Base-by-base conservation (phyloP, 2,888 invertebrate species). In the Gymnoscelis rufifasciata region DNA sequence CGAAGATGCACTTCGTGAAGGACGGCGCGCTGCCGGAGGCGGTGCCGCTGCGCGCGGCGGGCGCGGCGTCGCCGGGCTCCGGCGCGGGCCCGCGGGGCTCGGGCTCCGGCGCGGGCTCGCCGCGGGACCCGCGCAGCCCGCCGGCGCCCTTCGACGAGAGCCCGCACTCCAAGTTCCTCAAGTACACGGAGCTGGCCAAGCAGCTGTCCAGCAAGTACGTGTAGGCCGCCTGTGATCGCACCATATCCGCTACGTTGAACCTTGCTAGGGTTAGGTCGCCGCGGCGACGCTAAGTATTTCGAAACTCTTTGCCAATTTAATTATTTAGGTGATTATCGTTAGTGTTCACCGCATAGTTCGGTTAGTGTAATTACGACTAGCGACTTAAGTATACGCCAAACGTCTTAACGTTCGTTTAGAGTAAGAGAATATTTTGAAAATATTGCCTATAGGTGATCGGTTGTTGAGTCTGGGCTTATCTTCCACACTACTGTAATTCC, bases 101-200 rank as follows among this genome's bases (percentile, higher is more conserved):
- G 6, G 79, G 86, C 28, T 86, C 88, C 15, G 71, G 75, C 54
- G 83, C 84, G 8, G 74, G 83, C 7, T 86, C 87, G 6, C 90
- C 91, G 35, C 89, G 90, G 52, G 90, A 90, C 66, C 89, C 90
- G 43, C 88, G 90, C 53, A 90, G 90, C 59, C 90, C 91, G 52
- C 77, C 91, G 74, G 78, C 90, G 78, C 80, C 91, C 24, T 94
- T 93, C 73, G 96, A 96, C 71, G 97, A 97, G 83, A 96, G 95
- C 77, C 96, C 97, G 38, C 97, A 97, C 88, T 97, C 98, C 66
- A 98, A 98, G 90, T 98, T 98, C 91, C 93, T 97, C 66, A 98
- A 98, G 90, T 98, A 98, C 89, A 97, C 97, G 77, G 97, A 98
- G 90, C 93, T 98, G 88, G 98, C 98, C 72, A 98, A 98, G 89